Base-by-base conservation (phyloP, 2,113 vertebrate species). In the Pelmatolapia mariae region DNA sequence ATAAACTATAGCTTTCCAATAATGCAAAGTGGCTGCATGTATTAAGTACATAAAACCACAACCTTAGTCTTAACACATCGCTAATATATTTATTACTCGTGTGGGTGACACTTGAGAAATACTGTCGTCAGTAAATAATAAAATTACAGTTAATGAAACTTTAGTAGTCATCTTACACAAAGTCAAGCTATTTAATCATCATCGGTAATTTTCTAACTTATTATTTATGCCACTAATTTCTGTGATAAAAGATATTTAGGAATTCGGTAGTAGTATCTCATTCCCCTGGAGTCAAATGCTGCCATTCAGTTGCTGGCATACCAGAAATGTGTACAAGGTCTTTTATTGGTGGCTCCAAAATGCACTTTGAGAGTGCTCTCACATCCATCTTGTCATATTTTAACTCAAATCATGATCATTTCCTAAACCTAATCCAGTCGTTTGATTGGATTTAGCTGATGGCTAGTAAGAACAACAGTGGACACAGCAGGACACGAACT, bases 21-120 rank as follows among this genome's bases (percentile, higher is more conserved):
- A 52, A 78, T 33, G 73, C 45, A 78, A 52, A 52, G 18, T 52
- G 45, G 0, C 18, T 29, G 45, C 45, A 18, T 45, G 22, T 73
- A 24, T 45, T 78, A 50, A 13, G 45, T 0, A n/a, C 73, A n/a
- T 50, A 78, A 78, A 78, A 78, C 26, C 7, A 12, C 43, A 29
- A 78, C 10, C 4, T 19, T 50, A 31, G 26, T 50, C 71, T 76
- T 76, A 76, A 31, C 24, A 0, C 43, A 2, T 76, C 0, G 0
- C 24, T 29, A 50, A 76, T 29, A 76, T 50, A 50, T 52, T 31
- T 78, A 76, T 50, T 0, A 31, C 6, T 52, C 0, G 0, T 50
- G 26, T 52, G 10, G 45, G 0, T 12, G 29, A 52, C 45, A 10
- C 26, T 31, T 31, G 26, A 47, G 26, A 52, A 78, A 31, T 31